Evolutionary conservation across 1,140 invertebrate genomes (phyloP).

Genomic region (Cherax destructor): DNA sequence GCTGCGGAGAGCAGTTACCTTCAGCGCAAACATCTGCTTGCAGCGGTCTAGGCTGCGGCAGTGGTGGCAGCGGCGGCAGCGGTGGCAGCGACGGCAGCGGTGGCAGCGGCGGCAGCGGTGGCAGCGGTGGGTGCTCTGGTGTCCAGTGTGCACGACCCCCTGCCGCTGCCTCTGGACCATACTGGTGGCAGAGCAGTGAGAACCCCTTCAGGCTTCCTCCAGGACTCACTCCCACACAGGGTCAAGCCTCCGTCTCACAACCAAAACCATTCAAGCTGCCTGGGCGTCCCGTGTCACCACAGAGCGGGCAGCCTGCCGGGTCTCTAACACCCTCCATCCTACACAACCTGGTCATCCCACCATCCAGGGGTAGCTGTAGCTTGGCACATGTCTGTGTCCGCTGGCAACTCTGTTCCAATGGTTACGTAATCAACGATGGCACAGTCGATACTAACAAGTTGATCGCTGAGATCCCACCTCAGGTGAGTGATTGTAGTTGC

Average conservation of each 20-base stretch:
- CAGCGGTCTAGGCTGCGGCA: background rate
- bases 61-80: background rate
- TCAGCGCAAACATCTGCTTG: background rate
- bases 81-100: background rate
- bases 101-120: background rate
- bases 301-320: background rate
- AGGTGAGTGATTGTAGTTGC: slow-evolving; percentile 2
- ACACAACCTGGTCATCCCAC: slow-evolving; percentile 30
- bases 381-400: slow-evolving; percentile 27
- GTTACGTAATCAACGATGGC: slow-evolving; percentile 50
- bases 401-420: slow-evolving; percentile 56
- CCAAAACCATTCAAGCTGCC: background rate
- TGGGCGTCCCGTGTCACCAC: background rate
- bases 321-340: background rate
- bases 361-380: slow-evolving; percentile 44
- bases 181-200: slow-evolving; percentile 48
- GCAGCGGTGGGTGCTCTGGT: slow-evolving; percentile 7
- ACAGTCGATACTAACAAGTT: slow-evolving; percentile 42
- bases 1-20: background rate
- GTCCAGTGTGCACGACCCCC: background rate
- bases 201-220: slow-evolving; percentile 19
- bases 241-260: background rate
- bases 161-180: background rate
- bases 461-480: slow-evolving; percentile 22
- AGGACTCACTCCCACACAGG: background rate